Base-by-base conservation (phyloP, 2,888 invertebrate genomes). In the Adela reaumurella region DNA sequence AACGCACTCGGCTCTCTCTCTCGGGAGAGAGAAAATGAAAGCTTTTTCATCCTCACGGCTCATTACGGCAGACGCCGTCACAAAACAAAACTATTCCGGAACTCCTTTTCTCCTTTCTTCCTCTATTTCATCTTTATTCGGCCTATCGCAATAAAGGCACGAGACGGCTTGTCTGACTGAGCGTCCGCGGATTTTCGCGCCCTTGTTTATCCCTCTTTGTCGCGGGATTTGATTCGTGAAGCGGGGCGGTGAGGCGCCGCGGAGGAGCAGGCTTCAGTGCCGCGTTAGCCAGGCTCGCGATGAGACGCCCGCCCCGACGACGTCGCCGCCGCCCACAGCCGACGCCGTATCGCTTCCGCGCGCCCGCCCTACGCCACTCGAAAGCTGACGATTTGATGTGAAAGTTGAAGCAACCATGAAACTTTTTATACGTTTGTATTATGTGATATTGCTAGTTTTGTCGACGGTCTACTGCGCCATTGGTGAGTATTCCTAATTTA, bases 101-200 rank as follows among this genome's bases (percentile, higher is more conserved):
- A 35, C 11, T 3, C 11, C 35, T 8, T 8, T 62, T 67, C 68
- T 73, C 71, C 71, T 71, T 71, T 68, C 65, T 73, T 74, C 70
- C 72, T 72, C 70, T 71, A 71, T 70, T 67, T 70, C 62, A 59
- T 62, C 61, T 65, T 68, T 68, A 66, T 62, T 68, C 63, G 64
- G 64, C 62, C 59, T 35, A 35, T 61, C 62, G 64, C 64, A 63
- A 66, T 66, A 68, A 68, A 68, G 67, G 68, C 69, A 35, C 70
- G 76, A 76, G 78, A 78, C 78, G 74, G 74, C 72, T 71, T 77
- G 78, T 78, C 78, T 76, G n/a, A n/a, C n/a, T n/a, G 70, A 68
- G 62, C 62, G 70, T 71, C 67, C 69, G 70, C 69, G 67, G 70
- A 50, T 70, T 70, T 68, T 69, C 70, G 73, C 74, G 62, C 67